A percentile compares a stretch with the other conserved stretches of the same genome.
phyloP scores from a whole-genome alignment of 1,140 invertebrate species.

The Vollenhovia emeryi region DNA sequence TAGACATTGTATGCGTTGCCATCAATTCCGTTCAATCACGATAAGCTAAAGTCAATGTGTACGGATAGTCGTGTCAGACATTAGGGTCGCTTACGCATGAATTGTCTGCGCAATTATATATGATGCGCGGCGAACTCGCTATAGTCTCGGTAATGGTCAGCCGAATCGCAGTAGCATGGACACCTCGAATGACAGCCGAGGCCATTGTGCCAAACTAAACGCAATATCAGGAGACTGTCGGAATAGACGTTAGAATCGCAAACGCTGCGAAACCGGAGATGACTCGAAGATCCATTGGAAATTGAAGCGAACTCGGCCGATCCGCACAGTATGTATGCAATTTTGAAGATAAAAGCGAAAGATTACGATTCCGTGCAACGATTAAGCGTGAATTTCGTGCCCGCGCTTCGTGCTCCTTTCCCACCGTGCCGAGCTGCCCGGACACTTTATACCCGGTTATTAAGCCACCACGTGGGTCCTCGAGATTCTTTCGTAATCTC shows the following conservation, averaged over 20 bases:
- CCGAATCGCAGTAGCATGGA: slow-evolving; percentile 47
- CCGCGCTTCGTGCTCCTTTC: neutral
- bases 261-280: neutral
- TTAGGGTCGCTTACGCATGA: slow-evolving; percentile 73
- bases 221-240: neutral
- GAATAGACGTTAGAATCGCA: neutral
- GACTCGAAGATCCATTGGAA: neutral
- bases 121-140: slow-evolving; percentile 58
- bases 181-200: slow-evolving; percentile 19
- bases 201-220: slow-evolving; percentile 27
- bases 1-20: slow-evolving; percentile 58
- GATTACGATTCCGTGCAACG: neutral
- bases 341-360: neutral
- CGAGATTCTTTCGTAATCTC: slow-evolving; percentile 72
- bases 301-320: neutral
- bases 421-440: slow-evolving; percentile 47
- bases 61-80: slow-evolving; percentile 71
- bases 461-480: slow-evolving; percentile 66
- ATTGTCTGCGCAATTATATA: slow-evolving; percentile 65
- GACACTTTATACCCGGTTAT: slow-evolving; percentile 61
- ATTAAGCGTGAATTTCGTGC: neutral
- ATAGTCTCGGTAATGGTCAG: slow-evolving; percentile 63
- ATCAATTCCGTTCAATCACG: slow-evolving; percentile 72
- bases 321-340: neutral
- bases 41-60: slow-evolving; percentile 72